These are phyloP conservation scores for Archips crataeganus DNA, from an alignment of 2,888 invertebrate species.

Conservation along the genomic window DNA sequence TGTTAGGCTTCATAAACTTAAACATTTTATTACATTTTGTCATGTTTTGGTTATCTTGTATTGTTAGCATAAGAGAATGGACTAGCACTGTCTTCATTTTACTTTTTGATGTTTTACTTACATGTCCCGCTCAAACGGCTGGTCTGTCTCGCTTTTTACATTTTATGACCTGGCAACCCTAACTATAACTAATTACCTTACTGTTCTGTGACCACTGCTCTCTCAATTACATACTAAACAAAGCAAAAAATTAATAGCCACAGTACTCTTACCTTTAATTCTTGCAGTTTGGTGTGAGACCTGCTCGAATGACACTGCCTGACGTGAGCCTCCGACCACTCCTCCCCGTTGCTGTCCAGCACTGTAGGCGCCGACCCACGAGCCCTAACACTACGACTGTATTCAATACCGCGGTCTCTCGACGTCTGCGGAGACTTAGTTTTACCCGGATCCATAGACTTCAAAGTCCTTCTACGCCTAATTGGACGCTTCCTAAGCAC, in stretches of 20 bases:
- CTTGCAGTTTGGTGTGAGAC: constrained; percentile 68
- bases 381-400: constrained; percentile 49
- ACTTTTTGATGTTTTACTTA: too few relatives aligned
- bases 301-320: constrained; percentile 67
- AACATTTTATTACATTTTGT: too few relatives aligned
- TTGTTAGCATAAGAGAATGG: too few relatives aligned
- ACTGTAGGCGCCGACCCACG: constrained; percentile 64
- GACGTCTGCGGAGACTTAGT: constrained; percentile 56
- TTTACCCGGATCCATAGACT: constrained; percentile 64
- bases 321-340: constrained; percentile 61
- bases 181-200: too few relatives aligned
- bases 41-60: too few relatives aligned
- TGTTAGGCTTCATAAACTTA: too few relatives aligned
- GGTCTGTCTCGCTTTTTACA: too few relatives aligned
- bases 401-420: constrained; percentile 49
- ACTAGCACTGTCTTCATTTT: too few relatives aligned
- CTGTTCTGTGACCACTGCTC: too few relatives aligned
- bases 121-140: too few relatives aligned
- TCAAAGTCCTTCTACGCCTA: constrained; percentile 72
- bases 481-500: constrained; percentile 59
- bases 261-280: constrained; percentile 64
- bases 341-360: constrained; percentile 50
- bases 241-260: not conserved
- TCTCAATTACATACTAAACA: too few relatives aligned
- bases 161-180: too few relatives aligned